phyloP scores from a whole-genome alignment of 2,113 vertebrate species.

The Lepus timidus region DNA sequence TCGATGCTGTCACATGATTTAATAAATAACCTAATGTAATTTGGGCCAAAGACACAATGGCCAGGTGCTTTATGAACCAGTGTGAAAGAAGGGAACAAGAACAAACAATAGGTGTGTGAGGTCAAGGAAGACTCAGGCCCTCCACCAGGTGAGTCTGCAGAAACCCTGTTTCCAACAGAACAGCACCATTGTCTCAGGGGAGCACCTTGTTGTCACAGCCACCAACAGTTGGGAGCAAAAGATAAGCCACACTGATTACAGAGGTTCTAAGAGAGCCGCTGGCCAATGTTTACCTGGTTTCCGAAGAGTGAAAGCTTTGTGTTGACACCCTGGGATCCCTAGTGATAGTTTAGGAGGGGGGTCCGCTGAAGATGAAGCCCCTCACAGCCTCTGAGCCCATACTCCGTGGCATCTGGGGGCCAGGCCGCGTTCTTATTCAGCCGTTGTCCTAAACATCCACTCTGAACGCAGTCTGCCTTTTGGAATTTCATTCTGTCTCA shows the following conservation, averaged over 20 bases:
- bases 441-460: conserved; percentile 17
- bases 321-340: background rate
- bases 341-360: background rate
- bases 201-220: conserved; percentile 57
- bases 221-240: conserved; percentile 65
- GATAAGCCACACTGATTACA: conserved; percentile 59
- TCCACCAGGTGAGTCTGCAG: background rate
- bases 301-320: conserved; percentile 40
- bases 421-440: background rate
- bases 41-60: background rate
- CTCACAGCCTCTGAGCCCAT: background rate
- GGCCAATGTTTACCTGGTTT: conserved; percentile 32
- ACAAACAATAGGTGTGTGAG: background rate
- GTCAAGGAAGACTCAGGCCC: background rate
- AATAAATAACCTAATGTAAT: conserved; percentile 51
- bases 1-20: conserved; percentile 25
- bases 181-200: conserved; percentile 62
- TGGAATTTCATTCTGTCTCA: background rate
- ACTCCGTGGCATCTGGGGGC: background rate
- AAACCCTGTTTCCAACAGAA: conserved; percentile 47
- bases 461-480: background rate
- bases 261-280: conserved; percentile 59
- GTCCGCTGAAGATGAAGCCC: background rate
- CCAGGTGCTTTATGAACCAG: conserved; percentile 32
- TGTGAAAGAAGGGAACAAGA: background rate